Conservation (phyloP, 2,888 invertebrate species). For the Pseudococcus jackbeardsleyi region DNA sequence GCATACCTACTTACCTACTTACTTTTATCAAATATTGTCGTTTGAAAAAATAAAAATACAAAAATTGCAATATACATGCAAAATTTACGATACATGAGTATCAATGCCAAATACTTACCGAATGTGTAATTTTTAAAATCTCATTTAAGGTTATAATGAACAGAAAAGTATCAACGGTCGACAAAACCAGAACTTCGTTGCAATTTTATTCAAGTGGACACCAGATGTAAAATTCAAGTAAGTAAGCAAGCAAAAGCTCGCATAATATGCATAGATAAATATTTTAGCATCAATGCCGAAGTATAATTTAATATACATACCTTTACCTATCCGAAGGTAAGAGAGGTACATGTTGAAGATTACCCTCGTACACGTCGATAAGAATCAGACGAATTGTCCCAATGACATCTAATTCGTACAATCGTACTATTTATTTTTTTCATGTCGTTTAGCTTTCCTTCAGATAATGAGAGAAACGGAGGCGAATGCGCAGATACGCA, state of each 20-base stretch:
- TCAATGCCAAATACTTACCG: no score
- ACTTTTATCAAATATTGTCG: no score
- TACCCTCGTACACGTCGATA: no score
- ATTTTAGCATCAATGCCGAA: no score
- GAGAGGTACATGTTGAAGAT: no score
- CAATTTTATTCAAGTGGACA: constrained; percentile 26
- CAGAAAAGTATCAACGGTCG: background rate
- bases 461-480: background rate
- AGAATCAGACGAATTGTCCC: no score
- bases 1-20: background rate
- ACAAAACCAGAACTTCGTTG: constrained; percentile 5
- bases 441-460: background rate
- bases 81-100: no score
- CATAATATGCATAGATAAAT: background rate
- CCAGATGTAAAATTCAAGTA: constrained; percentile 36
- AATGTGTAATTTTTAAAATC: background rate
- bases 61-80: no score
- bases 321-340: no score
- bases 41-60: background rate
- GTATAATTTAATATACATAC: no score
- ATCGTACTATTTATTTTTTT: background rate
- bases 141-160: constrained; percentile 8
- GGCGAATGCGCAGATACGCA: background rate
- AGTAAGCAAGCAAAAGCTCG: background rate
- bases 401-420: no score